Percentiles rank a stretch among this genome's conserved stretches.
Evolutionary conservation across 2,797 vertebrate genomes (phyloP).

Genomic region (Heliangelus exortis): DNA sequence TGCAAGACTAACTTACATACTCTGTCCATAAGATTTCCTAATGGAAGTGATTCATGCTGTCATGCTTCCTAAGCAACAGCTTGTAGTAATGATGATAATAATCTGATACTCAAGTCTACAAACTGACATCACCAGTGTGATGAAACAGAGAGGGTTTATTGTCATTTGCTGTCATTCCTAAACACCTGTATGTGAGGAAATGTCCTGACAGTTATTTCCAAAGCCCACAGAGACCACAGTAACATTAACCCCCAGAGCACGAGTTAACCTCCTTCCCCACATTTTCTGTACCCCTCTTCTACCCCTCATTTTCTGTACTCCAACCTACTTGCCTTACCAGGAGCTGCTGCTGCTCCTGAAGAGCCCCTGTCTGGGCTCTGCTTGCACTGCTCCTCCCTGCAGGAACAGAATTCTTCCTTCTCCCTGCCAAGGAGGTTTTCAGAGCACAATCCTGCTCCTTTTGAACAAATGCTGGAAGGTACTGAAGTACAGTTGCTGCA

Average conservation of each 20-base stretch:
- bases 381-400: neutral
- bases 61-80: neutral
- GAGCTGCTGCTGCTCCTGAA: neutral
- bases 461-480: neutral
- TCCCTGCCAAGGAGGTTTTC: neutral
- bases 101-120: neutral
- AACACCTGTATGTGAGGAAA: neutral
- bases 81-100: neutral
- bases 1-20: neutral
- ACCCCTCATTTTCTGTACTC: neutral
- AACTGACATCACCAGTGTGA: neutral
- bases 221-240: neutral
- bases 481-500: constrained; percentile 6
- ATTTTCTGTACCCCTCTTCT: no score
- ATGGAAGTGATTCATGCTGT: neutral
- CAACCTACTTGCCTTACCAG: neutral
- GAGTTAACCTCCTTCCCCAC: neutral
- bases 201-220: neutral
- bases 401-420: neutral
- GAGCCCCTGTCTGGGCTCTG: neutral
- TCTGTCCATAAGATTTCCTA: neutral
- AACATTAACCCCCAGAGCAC: neutral
- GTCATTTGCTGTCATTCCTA: neutral
- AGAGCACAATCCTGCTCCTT: neutral
- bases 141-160: neutral